Evolutionary conservation across 2,888 invertebrate species (phyloP).

Genomic region (Tinea pellionella): DNA sequence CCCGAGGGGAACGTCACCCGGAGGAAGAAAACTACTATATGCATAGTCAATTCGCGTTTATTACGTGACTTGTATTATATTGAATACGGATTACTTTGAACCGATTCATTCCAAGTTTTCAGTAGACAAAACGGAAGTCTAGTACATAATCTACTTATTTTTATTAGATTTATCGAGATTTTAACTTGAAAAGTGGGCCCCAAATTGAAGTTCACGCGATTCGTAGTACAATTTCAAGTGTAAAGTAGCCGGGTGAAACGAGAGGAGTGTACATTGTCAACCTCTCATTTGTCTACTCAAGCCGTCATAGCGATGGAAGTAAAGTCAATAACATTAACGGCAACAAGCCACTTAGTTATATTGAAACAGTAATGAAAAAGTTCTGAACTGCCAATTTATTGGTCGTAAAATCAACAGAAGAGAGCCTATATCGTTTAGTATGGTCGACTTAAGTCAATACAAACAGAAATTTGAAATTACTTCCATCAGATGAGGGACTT

Average conservation of each 20-base stretch:
- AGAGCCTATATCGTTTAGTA: neutral
- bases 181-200: too few relatives aligned
- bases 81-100: neutral
- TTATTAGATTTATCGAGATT: too few relatives aligned
- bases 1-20: conserved; percentile 32
- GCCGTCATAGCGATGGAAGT: too few relatives aligned
- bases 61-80: neutral
- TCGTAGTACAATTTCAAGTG: too few relatives aligned
- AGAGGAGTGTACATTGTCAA: too few relatives aligned
- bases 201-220: too few relatives aligned
- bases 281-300: too few relatives aligned
- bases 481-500: neutral
- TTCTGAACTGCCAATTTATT: neutral
- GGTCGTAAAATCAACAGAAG: neutral
- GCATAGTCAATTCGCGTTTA: neutral
- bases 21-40: conserved; percentile 2
- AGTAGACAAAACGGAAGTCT: neutral
- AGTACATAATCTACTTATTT: too few relatives aligned
- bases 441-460: neutral
- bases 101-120: neutral
- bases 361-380: neutral
- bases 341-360: neutral
- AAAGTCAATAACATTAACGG: neutral
- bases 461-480: neutral
- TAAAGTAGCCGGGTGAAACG: too few relatives aligned